phyloP scores from a whole-genome alignment of 92 coral and sea anemone genomes.

The Galaxea fascicularis region DNA sequence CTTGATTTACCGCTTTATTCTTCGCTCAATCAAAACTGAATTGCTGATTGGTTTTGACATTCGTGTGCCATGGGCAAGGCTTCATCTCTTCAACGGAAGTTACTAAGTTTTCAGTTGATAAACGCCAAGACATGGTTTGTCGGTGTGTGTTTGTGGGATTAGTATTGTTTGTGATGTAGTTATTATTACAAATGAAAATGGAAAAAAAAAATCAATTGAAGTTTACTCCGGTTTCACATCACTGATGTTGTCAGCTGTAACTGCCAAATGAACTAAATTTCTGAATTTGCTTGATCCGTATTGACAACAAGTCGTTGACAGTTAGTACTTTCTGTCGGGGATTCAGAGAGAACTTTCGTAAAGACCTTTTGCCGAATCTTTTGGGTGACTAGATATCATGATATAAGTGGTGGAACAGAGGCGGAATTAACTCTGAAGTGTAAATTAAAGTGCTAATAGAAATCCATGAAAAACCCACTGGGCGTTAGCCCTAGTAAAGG shows the following conservation, averaged over 20 bases:
- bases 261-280: not conserved
- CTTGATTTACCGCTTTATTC: not conserved
- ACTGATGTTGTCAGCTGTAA: not conserved
- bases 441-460: too few relatives aligned
- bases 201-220: not conserved
- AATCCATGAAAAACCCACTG: too few relatives aligned
- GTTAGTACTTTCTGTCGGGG: not conserved
- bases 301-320: not conserved
- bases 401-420: too few relatives aligned
- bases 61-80: not conserved
- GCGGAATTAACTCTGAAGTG: too few relatives aligned
- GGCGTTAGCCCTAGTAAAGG: too few relatives aligned
- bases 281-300: not conserved
- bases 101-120: conserved; percentile 12
- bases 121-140: conserved; percentile 9
- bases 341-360: not conserved
- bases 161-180: conserved; percentile 5
- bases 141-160: conserved; percentile 18
- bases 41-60: not conserved
- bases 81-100: conserved; percentile 5
- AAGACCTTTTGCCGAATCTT: too few relatives aligned
- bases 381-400: too few relatives aligned
- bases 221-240: not conserved
- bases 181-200: not conserved
- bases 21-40: not conserved